A percentile compares a stretch with the other conserved stretches of the same genome.
Conservation (phyloP, 2,888 invertebrate species). For the Automeris io region DNA sequence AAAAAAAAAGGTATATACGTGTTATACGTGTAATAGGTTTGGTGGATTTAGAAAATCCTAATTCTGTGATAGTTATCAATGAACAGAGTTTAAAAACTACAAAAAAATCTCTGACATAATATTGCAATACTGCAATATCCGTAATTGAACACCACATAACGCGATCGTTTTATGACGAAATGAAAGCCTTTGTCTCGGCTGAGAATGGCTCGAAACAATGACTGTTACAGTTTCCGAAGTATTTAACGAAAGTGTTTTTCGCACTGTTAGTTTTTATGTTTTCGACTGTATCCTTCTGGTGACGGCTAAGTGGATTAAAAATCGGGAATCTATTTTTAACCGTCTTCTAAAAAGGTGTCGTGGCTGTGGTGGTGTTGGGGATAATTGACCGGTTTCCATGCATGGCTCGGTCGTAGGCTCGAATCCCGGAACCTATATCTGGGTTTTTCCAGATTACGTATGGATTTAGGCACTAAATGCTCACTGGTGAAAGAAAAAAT, state of each 20-base stretch:
- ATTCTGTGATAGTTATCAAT: neutral
- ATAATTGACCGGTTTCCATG: too few relatives aligned
- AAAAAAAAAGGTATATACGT: too few relatives aligned
- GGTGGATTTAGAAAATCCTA: too few relatives aligned
- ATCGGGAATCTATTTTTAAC: neutral
- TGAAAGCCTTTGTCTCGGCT: neutral
- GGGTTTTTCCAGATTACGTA: too few relatives aligned
- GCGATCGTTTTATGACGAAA: neutral
- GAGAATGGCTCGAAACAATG: conserved; percentile 5
- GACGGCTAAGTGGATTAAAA: neutral
- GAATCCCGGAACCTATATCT: too few relatives aligned
- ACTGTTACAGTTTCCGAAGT: conserved; percentile 4
- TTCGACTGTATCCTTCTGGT: neutral
- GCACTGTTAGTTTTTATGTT: conserved; percentile 5
- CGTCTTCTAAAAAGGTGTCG: too few relatives aligned
- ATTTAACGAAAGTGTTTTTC: conserved; percentile 9
- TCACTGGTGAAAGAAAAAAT: too few relatives aligned
- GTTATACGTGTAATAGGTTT: too few relatives aligned
- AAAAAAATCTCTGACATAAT: neutral
- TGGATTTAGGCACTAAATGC: too few relatives aligned
- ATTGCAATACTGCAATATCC: neutral
- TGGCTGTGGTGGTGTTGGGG: too few relatives aligned
- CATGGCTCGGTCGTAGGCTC: too few relatives aligned
- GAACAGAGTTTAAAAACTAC: neutral
- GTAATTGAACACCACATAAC: conserved; percentile 2